phyloP scores from a whole-genome alignment of 1,140 invertebrate species.

The Lanistes nyassanus region DNA sequence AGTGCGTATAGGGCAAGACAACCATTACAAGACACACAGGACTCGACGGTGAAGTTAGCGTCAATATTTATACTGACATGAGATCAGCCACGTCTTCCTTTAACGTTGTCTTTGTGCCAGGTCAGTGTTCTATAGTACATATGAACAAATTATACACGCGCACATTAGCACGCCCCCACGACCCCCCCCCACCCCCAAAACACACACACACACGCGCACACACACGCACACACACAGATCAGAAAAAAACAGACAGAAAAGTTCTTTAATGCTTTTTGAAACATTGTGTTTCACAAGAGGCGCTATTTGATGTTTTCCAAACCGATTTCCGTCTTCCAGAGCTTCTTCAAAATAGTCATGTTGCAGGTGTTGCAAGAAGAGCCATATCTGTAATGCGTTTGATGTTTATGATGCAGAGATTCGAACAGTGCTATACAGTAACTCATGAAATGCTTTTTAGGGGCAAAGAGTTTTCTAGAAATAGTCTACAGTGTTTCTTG shows the following conservation, averaged over 20 bases:
- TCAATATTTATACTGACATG: no score
- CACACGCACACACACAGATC: not conserved
- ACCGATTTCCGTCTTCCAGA: not conserved
- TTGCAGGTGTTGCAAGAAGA: not conserved
- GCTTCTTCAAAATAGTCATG: not conserved
- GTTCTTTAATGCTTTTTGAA: not conserved
- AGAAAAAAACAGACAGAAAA: not conserved
- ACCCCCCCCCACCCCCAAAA: not conserved
- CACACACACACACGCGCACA: conserved; percentile 4
- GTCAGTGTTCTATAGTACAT: not conserved
- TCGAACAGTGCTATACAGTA: not conserved
- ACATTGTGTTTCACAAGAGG: not conserved
- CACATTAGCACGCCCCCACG: not conserved
- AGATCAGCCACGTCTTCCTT: not conserved
- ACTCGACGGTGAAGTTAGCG: no score
- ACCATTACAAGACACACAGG: not conserved
- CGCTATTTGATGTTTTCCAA: not conserved
- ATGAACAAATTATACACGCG: not conserved
- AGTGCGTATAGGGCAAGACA: conserved; percentile 2
- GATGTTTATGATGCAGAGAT: not conserved
- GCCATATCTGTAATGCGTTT: not conserved
- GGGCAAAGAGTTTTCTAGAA: no score
- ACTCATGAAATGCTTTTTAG: no score
- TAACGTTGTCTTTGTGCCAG: not conserved
- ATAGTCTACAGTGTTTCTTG: no score